Percentiles rank a stretch among this genome's conserved stretches.
Evolutionary conservation across 2,888 invertebrate genomes (phyloP).

Genomic region (Diaperis boleti): DNA sequence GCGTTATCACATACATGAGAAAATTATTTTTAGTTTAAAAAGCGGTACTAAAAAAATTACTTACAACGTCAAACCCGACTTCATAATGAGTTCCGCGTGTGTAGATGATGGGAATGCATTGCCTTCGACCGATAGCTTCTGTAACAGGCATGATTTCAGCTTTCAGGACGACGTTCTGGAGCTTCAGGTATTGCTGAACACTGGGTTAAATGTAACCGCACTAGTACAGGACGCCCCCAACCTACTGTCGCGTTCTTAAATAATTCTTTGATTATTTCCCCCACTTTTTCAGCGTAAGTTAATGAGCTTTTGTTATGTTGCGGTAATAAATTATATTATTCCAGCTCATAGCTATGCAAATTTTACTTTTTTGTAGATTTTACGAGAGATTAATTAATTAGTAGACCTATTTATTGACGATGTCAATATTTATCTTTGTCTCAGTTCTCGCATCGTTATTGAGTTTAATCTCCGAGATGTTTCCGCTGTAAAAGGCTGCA

Average conservation of each 20-base stretch:
- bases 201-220: conserved; percentile 3
- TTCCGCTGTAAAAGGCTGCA: neutral
- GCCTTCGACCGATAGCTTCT: conserved; percentile 68
- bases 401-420: neutral
- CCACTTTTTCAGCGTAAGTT: conserved; percentile 18
- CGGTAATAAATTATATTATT: neutral
- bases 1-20: neutral
- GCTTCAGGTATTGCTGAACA: conserved; percentile 9
- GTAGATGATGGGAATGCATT: conserved; percentile 82
- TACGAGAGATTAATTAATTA: too few relatives aligned
- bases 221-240: conserved; percentile 22
- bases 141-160: conserved; percentile 59
- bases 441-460: neutral
- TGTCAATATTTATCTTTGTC: neutral
- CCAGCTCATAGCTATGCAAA: too few relatives aligned
- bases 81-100: conserved; percentile 87
- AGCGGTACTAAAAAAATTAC: conserved; percentile 56
- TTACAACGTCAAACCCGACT: conserved; percentile 88
- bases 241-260: conserved; percentile 25
- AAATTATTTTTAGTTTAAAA: neutral
- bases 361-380: neutral
- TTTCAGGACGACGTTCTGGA: conserved; percentile 28
- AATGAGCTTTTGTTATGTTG: neutral
- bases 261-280: conserved; percentile 24
- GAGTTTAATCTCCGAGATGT: neutral